Evolutionary conservation across 2,888 invertebrate genomes (phyloP), one percentile per base, ranked within the genome.

Genomic region (Tiliacea aurago): DNA sequence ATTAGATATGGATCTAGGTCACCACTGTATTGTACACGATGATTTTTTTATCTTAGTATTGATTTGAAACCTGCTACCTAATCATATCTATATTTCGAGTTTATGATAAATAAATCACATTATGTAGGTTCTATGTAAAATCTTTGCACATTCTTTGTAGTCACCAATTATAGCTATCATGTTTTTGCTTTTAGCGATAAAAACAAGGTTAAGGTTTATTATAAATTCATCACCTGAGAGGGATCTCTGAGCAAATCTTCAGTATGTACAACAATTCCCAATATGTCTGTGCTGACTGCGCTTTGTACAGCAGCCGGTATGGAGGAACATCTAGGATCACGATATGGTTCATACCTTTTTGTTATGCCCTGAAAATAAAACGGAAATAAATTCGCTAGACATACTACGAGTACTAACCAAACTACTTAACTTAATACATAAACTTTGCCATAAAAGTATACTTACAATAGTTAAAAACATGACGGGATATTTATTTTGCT

Each of bases 401-500:
- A 51, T 56, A 63, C 1, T 47, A 43, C n/a, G n/a, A n/a, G n/a
- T n/a, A n/a, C 13, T 37, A n/a, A 20, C 5, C n/a, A 28, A 63
- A 66, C 18, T 56, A 41, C 7, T 37, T 5, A 37, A 45, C 7
- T 20, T 37, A 56, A 41, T 41, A 47, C 7, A 28, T 41, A 61
- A 51, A n/a, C 10, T 51, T 58, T 33, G 9, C 13, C 18, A 11
- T 45, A 7, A 61, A 51, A 41, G 1, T 51, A 59, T 86, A 94
- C 95, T 91, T 90, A 96, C 95, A 73, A 99, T 97, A 7, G 99
- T 99, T 78, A 99, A 96, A 92, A 99, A 99, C 97, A 99, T 97
- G 13, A 99, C 98, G 0, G 99, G 99, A 95, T 99, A 99, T 88
- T 98, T 98, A 95, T 99, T 99, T 95, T 99, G 99, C 91, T 99